Conservation (phyloP, 2,113 vertebrate genomes). For the Trematocara nigrifrons region DNA sequence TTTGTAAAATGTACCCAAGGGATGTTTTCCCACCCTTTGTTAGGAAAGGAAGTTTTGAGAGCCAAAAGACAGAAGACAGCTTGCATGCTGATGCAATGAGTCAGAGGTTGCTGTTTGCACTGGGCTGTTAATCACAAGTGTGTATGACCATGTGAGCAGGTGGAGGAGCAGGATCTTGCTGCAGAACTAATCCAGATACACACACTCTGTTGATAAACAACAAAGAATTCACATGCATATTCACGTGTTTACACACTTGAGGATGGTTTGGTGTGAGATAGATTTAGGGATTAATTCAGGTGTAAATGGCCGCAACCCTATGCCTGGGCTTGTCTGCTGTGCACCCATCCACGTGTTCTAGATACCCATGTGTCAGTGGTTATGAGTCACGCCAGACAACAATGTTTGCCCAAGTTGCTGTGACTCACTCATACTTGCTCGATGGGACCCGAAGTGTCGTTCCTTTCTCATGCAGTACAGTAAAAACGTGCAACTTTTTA, state of each 20-base stretch:
- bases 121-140: conserved; percentile 24
- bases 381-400: conserved; percentile 58
- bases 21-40: neutral
- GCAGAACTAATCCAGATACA: neutral
- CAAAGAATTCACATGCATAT: neutral
- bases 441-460: conserved; percentile 22
- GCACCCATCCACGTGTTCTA: conserved; percentile 54
- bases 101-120: conserved; percentile 49
- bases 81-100: conserved; percentile 56
- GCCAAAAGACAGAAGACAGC: conserved; percentile 21
- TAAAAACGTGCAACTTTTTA: conserved; percentile 40
- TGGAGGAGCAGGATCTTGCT: conserved; percentile 29
- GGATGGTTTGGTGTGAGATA: neutral
- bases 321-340: conserved; percentile 44
- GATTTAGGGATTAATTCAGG: conserved; percentile 11
- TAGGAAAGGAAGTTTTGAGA: neutral
- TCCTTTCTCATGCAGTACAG: conserved; percentile 46
- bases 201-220: neutral
- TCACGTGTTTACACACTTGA: neutral
- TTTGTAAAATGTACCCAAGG: neutral
- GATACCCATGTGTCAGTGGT: conserved; percentile 46
- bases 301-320: conserved; percentile 18
- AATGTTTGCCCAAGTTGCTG: conserved; percentile 37
- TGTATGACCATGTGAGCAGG: conserved; percentile 26
- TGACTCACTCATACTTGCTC: conserved; percentile 50